phyloP scores from a whole-genome alignment of 2,888 invertebrate species.

The Brenthis hecate region DNA sequence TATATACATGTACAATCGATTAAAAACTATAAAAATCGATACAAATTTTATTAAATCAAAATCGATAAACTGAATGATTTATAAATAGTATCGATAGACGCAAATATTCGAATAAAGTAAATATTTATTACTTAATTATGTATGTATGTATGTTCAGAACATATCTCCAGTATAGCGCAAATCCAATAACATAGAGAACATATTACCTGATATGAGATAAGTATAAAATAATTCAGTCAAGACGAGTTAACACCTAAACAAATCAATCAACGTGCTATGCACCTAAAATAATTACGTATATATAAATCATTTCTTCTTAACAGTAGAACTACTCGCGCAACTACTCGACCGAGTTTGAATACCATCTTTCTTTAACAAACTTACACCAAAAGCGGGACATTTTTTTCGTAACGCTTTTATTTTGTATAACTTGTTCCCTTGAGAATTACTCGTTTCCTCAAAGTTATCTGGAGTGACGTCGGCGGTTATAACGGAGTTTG shows the following conservation, averaged over 20 bases:
- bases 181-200: slow-evolving; percentile 14
- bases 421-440: slow-evolving; percentile 76
- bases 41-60: slow-evolving; percentile 4
- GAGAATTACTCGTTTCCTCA: slow-evolving; percentile 74
- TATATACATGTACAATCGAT: too few relatives aligned
- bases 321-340: slow-evolving; percentile 67
- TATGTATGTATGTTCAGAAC: neutral
- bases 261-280: slow-evolving; percentile 51
- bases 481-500: slow-evolving; percentile 68
- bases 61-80: neutral
- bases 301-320: slow-evolving; percentile 79
- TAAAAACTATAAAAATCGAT: too few relatives aligned
- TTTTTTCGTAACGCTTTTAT: slow-evolving; percentile 77
- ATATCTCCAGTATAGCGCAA: neutral
- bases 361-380: slow-evolving; percentile 72
- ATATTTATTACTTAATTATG: neutral
- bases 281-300: slow-evolving; percentile 47
- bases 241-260: slow-evolving; percentile 47
- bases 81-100: neutral
- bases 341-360: slow-evolving; percentile 75
- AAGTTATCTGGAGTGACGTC: slow-evolving; percentile 73
- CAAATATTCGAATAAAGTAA: neutral
- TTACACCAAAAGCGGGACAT: slow-evolving; percentile 69
- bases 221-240: slow-evolving; percentile 59
- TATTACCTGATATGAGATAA: slow-evolving; percentile 61